Evolutionary conservation across 2,888 invertebrate genomes (phyloP), one percentile per base, ranked within the genome.

Genomic region (Sesia apiformis): DNA sequence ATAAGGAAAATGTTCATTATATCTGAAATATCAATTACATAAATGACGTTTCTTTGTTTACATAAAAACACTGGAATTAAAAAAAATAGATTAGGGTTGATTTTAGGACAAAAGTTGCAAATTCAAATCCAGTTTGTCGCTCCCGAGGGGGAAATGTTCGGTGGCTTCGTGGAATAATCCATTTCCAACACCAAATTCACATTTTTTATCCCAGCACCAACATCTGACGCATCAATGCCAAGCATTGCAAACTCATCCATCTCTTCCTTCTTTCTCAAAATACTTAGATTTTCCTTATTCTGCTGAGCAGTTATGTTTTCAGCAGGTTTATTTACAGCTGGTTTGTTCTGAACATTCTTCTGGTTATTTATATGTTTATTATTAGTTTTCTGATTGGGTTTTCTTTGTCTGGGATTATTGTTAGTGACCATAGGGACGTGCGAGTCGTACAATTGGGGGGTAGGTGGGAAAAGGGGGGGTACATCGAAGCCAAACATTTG

Each of bases 141-240:
- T 23, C 23, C 23, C 2, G 23, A 23, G 2, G 23, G 23, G 2
- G 23, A 23, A 23, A 23, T 23, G 2, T 23, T 23, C 23, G 23
- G 23, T 1, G 23, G 23, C 1, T 23, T 23, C 23, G 23, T 23
- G 23, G 23, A 23, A 23, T 23, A 23, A 23, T 23, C 23, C 23
- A 23, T 23, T 23, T 23, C 23, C 23, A 23, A 23, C 23, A 23
- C 2, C 23, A 23, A 23, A 23, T 23, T 23, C 2, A 23, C 23
- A 23, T 23, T 23, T 23, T 23, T 23, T 23, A 23, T 23, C 1
- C 23, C 23, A 23, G 93, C 93, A 4, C 93, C 93, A 62, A 92
- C 92, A 72, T 97, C 96, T 41, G 93, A 93, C 4, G 94, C 95
- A 71, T 96, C 96, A 53, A 96, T 96, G 1, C 97, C 97, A 53